phyloP scores from a whole-genome alignment of 2,113 vertebrate genomes.

The Hypomesus transpacificus region DNA sequence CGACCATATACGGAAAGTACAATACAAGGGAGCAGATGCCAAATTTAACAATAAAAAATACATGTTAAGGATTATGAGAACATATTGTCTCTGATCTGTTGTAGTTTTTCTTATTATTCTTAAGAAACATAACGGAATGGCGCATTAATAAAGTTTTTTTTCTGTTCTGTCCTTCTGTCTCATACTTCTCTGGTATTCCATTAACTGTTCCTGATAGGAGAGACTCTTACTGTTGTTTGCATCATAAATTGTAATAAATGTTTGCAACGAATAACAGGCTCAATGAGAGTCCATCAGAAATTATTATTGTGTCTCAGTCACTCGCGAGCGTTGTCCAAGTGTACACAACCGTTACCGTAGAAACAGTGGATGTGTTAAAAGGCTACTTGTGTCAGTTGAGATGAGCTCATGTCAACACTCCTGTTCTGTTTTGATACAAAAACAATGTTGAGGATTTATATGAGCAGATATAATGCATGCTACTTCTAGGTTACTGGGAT shows the following conservation, averaged over 20 bases:
- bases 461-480: too few species aligned
- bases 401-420: too few species aligned
- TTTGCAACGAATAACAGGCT: conserved; percentile 72
- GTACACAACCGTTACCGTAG: too few species aligned
- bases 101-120: conserved; percentile 35
- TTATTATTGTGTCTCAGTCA: conserved; percentile 8
- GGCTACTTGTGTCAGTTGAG: too few species aligned
- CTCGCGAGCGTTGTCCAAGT: too few species aligned
- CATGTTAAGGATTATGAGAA: conserved; percentile 33
- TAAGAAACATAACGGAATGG: conserved; percentile 50
- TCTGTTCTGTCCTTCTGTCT: conserved; percentile 60
- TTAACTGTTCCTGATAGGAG: conserved; percentile 60
- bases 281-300: conserved; percentile 39
- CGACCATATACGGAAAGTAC: conserved; percentile 49
- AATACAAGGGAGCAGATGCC: conserved; percentile 55
- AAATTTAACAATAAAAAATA: conserved; percentile 47
- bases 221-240: conserved; percentile 64
- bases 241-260: conserved; percentile 76
- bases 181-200: conserved; percentile 57
- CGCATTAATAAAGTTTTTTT: conserved; percentile 52
- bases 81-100: conserved; percentile 8
- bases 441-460: too few species aligned
- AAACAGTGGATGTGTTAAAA: too few species aligned
- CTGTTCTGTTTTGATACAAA: too few species aligned
- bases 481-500: too few species aligned